Percentiles rank a stretch among this genome's conserved stretches.
Conservation (phyloP, 2,113 vertebrate genomes). For the Tachuris rubrigastra region DNA sequence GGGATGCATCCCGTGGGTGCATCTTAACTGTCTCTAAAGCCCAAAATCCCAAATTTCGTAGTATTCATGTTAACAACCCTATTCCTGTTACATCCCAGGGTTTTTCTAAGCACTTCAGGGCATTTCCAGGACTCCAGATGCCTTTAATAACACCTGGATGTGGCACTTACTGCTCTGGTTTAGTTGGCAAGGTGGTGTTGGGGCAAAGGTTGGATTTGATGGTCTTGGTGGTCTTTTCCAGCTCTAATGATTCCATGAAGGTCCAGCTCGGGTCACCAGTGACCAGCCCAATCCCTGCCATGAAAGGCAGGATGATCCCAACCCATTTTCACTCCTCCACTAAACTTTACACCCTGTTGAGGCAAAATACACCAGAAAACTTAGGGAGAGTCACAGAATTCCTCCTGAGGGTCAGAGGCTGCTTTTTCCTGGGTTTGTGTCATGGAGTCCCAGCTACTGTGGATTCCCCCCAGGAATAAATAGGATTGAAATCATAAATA, state of each 20-base stretch:
- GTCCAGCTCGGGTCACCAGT: background rate
- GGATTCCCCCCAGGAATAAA: background rate
- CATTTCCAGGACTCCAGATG: background rate
- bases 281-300: background rate
- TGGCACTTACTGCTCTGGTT: accelerated
- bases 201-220: background rate
- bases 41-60: background rate
- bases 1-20: too few relatives aligned
- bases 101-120: background rate
- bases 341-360: accelerated
- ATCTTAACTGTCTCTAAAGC: background rate
- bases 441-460: accelerated
- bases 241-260: background rate
- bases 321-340: accelerated
- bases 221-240: background rate
- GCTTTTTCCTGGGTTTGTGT: background rate
- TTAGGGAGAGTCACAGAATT: accelerated
- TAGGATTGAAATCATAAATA: background rate
- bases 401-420: background rate
- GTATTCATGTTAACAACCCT: too few relatives aligned
- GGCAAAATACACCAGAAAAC: background rate
- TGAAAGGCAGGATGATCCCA: background rate
- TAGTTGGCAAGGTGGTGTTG: background rate
- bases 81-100: accelerated
- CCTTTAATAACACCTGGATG: accelerated